phyloP scores from a whole-genome alignment of 1,140 invertebrate genomes.

The Sipha flava region DNA sequence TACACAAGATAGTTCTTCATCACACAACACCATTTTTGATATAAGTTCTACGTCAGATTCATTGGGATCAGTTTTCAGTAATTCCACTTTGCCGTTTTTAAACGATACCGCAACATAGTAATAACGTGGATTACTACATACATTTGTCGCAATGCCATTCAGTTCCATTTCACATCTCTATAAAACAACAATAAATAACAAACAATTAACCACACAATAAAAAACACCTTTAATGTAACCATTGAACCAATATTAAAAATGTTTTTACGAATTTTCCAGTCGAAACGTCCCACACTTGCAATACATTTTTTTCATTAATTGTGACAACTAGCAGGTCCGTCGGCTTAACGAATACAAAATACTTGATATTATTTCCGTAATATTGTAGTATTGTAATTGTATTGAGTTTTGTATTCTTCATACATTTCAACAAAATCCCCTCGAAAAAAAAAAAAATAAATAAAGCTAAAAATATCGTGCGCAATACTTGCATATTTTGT shows the following conservation, averaged over 20 bases:
- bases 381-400: not conserved
- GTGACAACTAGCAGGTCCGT: not conserved
- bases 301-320: not conserved
- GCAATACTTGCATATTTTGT: too few relatives aligned
- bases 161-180: not conserved
- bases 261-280: slow-evolving; percentile 1
- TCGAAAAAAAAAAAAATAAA: too few relatives aligned
- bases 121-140: not conserved
- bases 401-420: not conserved
- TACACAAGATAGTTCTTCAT: slow-evolving; percentile 4
- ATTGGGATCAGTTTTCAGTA: not conserved
- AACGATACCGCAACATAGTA: not conserved
- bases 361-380: not conserved
- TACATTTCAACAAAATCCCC: not conserved
- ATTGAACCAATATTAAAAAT: not conserved
- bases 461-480: too few relatives aligned
- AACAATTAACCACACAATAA: not conserved
- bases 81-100: slow-evolving; percentile 12
- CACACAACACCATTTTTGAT: not conserved
- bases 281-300: not conserved
- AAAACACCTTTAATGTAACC: too few relatives aligned
- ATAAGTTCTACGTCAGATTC: not conserved
- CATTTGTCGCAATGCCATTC: not conserved
- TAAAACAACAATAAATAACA: not conserved
- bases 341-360: not conserved